Conservation (phyloP, 1,140 invertebrate species). For the Carcinoscorpius rotundicauda region DNA sequence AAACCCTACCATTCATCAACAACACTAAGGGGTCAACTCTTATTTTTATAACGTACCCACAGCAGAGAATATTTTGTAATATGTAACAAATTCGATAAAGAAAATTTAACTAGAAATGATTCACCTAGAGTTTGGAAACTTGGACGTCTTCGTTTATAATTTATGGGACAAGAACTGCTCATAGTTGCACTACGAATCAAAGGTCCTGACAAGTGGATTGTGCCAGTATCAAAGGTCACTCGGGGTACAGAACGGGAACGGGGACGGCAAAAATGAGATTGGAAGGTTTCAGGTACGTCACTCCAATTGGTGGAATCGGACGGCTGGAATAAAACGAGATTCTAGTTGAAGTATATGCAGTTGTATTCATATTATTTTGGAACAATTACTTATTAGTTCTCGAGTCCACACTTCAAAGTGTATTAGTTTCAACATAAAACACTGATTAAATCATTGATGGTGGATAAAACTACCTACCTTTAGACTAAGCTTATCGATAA, state of each 20-base stretch:
- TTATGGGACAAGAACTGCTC: background rate
- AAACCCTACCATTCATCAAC: no score
- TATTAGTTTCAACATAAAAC: background rate
- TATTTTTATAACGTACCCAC: no score
- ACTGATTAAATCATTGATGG: background rate
- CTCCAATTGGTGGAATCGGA: background rate
- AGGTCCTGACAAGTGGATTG: slow-evolving; percentile 13
- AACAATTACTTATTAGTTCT: background rate
- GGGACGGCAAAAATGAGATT: slow-evolving; percentile 25
- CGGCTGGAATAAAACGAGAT: background rate
- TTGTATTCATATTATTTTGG: background rate
- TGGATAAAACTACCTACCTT: no score
- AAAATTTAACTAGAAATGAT: no score
- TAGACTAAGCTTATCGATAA: no score
- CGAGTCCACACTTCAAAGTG: background rate
- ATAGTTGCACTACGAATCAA: slow-evolving; percentile 19
- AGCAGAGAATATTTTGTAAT: no score
- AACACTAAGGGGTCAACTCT: no score
- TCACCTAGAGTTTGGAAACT: no score
- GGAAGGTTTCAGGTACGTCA: background rate
- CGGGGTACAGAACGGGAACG: slow-evolving; percentile 40
- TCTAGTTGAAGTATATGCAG: background rate
- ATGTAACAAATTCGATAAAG: no score
- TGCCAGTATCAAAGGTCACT: slow-evolving; percentile 35
- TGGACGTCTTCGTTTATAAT: no score